phyloP scores from a whole-genome alignment of 37 sponge, comb jelly and placozoan genomes.

The Aplysina aerophoba region DNA sequence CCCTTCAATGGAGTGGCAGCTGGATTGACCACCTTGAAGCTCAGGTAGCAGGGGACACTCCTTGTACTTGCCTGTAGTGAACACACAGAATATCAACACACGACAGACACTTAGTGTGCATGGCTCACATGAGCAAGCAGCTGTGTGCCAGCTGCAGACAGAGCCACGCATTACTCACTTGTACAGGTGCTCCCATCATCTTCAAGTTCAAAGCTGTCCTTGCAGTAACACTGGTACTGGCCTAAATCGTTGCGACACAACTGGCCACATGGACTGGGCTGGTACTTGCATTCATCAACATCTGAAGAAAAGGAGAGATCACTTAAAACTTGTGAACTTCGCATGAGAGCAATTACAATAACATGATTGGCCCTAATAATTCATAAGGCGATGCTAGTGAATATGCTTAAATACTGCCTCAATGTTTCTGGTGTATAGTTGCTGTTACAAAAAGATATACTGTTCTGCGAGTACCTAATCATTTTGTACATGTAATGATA shows the following conservation, averaged over 20 bases:
- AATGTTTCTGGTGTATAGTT: too few species aligned
- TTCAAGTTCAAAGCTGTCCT: slow-evolving; percentile 11
- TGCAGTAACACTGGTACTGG: slow-evolving; percentile 29
- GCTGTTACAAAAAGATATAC: too few species aligned
- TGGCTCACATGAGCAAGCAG: too few species aligned
- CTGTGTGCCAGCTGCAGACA: neutral
- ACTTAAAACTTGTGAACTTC: too few species aligned
- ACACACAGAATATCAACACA: neutral
- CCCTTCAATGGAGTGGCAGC: neutral
- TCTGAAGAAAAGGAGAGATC: neutral
- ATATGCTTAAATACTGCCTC: too few species aligned
- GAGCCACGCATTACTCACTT: neutral
- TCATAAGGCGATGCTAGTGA: too few species aligned
- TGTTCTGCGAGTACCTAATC: too few species aligned
- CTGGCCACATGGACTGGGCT: neutral
- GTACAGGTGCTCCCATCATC: neutral
- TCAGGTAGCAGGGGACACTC: slow-evolving; percentile 3
- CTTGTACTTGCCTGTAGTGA: neutral
- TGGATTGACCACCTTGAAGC: neutral
- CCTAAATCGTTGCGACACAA: slow-evolving; percentile 11
- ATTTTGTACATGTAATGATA: too few species aligned
- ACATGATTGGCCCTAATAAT: too few species aligned
- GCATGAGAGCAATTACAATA: too few species aligned
- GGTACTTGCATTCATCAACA: neutral
- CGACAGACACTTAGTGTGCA: too few species aligned